Conservation (phyloP, 2,113 vertebrate genomes). For the Corythoichthys intestinalis region DNA sequence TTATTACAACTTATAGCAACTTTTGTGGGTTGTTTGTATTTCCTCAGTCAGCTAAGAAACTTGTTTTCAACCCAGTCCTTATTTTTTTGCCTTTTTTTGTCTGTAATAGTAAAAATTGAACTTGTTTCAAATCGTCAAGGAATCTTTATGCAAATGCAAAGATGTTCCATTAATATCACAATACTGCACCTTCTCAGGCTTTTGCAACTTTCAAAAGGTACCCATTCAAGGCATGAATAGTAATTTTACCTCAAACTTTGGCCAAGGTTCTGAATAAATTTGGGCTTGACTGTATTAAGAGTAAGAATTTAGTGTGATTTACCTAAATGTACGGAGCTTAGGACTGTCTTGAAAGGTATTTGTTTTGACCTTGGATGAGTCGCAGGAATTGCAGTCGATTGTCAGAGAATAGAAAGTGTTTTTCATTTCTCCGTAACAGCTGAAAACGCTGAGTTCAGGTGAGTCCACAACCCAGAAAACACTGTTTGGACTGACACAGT, state of each 20-base stretch:
- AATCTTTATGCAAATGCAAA: no score
- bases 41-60: no score
- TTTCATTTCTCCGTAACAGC: constrained; percentile 9
- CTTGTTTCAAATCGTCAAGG: no score
- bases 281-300: neutral
- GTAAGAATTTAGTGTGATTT: neutral
- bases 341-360: neutral
- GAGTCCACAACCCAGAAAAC: constrained; percentile 10
- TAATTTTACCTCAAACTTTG: neutral
- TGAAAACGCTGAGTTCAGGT: constrained; percentile 1
- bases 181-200: neutral
- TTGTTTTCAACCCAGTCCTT: no score
- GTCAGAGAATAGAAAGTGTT: neutral
- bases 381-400: neutral
- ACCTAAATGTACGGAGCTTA: neutral
- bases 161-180: no score
- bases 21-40: no score
- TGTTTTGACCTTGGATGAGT: neutral
- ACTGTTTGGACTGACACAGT: neutral
- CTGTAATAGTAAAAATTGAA: no score
- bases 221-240: no score
- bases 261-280: neutral
- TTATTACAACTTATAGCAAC: no score
- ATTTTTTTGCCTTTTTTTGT: no score
- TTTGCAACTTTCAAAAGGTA: neutral